Percentiles rank a stretch among this genome's conserved stretches.
Conservation (phyloP, 2,888 invertebrate genomes). For the Daptonema setosum region DNA sequence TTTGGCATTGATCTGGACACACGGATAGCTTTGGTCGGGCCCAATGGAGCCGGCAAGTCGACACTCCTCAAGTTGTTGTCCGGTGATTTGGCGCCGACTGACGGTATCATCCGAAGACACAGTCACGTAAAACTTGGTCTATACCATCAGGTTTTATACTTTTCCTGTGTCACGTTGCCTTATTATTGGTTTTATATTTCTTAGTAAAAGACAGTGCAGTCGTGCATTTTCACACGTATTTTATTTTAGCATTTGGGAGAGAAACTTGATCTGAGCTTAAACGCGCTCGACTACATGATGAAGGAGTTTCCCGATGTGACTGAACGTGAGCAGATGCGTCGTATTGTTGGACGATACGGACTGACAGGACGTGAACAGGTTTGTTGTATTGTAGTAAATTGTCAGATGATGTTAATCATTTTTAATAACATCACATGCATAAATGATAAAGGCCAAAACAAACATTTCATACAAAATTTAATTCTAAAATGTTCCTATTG, state of each 20-base stretch:
- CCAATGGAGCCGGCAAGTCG: slow-evolving; percentile 96
- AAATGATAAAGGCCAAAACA: no score
- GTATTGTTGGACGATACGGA: slow-evolving; percentile 92
- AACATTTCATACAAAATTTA: no score
- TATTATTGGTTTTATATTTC: no score
- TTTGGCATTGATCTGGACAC: slow-evolving; percentile 98
- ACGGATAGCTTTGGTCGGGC: slow-evolving; percentile 70
- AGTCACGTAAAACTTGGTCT: slow-evolving; percentile 88
- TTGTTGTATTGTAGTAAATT: no score
- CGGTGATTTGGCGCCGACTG: slow-evolving; percentile 76
- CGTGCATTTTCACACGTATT: no score
- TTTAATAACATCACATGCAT: no score
- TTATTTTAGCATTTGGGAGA: slow-evolving; percentile 70
- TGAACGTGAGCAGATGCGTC: slow-evolving; percentile 93
- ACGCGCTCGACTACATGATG: slow-evolving; percentile 96
- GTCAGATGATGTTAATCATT: background rate
- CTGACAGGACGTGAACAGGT: slow-evolving; percentile 87
- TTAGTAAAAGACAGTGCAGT: no score
- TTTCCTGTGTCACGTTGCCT: no score
- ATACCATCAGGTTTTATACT: slow-evolving; percentile 75
- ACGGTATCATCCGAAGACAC: slow-evolving; percentile 91
- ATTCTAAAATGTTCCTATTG: no score
- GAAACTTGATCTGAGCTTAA: slow-evolving; percentile 69
- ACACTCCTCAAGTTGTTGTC: slow-evolving; percentile 83
- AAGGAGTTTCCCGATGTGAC: slow-evolving; percentile 82